phyloP scores from a whole-genome alignment of 2,797 vertebrate species.

The Picus viridis region DNA sequence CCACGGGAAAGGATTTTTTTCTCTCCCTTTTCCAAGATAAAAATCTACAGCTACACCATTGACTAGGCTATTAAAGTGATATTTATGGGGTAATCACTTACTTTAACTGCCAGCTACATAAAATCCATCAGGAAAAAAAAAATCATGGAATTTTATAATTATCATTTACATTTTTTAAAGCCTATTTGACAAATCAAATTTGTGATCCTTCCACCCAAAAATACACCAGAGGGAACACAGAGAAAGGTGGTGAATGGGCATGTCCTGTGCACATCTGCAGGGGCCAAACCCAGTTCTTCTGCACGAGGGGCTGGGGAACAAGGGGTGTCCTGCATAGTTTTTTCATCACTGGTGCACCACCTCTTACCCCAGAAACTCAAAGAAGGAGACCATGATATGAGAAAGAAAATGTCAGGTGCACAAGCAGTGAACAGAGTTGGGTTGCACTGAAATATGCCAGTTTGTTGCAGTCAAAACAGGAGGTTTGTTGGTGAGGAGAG shows the following conservation, averaged over 20 bases:
- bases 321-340: not conserved
- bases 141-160: constrained; percentile 54
- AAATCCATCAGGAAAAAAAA: constrained; percentile 43
- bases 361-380: not conserved
- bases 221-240: constrained; percentile 24
- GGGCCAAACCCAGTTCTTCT: not conserved
- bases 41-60: constrained; percentile 18
- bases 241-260: not conserved
- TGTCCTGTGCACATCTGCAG: not conserved
- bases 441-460: not conserved
- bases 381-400: not conserved
- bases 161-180: constrained; percentile 48
- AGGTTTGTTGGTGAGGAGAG: not conserved
- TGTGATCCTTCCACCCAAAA: not conserved
- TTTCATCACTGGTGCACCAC: not conserved
- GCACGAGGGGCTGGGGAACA: not conserved
- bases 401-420: not conserved
- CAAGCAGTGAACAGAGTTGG: not conserved
- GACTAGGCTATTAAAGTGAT: constrained; percentile 45
- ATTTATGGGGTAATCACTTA: constrained; percentile 65
- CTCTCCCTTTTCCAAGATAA: constrained; percentile 30
- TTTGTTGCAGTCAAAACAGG: not conserved
- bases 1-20: not conserved
- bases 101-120: constrained; percentile 62
- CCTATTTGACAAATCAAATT: constrained; percentile 59